These are phyloP conservation scores for Mimumesa dahlbomi DNA, from an alignment of 2,888 invertebrate species.

Conservation along the genomic window DNA sequence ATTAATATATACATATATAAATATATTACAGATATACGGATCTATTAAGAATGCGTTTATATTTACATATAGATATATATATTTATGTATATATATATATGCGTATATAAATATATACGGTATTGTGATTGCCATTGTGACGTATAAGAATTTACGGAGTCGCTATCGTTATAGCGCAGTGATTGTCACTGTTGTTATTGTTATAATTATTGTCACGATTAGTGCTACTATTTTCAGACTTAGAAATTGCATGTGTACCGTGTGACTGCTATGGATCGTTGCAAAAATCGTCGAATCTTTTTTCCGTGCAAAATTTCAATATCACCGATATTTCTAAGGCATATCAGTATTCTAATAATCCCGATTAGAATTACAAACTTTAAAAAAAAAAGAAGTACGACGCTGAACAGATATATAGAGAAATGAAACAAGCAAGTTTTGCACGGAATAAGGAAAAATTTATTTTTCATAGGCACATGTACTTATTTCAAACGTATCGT, in stretches of 20 bases:
- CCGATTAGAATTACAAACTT: too few species aligned
- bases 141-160: slow-evolving; percentile 20
- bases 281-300: slow-evolving; percentile 9
- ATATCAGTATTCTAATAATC: too few species aligned
- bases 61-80: slow-evolving; percentile 25
- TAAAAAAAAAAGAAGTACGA: too few species aligned
- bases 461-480: slow-evolving; percentile 20
- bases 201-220: slow-evolving; percentile 51
- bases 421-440: slow-evolving; percentile 35
- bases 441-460: slow-evolving; percentile 19
- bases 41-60: slow-evolving; percentile 42
- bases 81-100: neutral
- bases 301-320: slow-evolving; percentile 40
- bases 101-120: neutral
- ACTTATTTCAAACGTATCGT: slow-evolving; percentile 8
- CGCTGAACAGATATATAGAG: too few species aligned
- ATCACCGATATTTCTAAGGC: too few species aligned
- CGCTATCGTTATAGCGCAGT: slow-evolving; percentile 14
- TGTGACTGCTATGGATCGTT: slow-evolving; percentile 38
- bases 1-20: slow-evolving; percentile 47
- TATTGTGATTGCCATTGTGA: slow-evolving; percentile 55
- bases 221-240: slow-evolving; percentile 25
- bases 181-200: slow-evolving; percentile 53
- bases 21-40: slow-evolving; percentile 46
- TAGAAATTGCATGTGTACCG: slow-evolving; percentile 41